These are phyloP conservation scores for Galaxias olidus DNA, from an alignment of 2,797 vertebrate genomes.

Conservation along the genomic window DNA sequence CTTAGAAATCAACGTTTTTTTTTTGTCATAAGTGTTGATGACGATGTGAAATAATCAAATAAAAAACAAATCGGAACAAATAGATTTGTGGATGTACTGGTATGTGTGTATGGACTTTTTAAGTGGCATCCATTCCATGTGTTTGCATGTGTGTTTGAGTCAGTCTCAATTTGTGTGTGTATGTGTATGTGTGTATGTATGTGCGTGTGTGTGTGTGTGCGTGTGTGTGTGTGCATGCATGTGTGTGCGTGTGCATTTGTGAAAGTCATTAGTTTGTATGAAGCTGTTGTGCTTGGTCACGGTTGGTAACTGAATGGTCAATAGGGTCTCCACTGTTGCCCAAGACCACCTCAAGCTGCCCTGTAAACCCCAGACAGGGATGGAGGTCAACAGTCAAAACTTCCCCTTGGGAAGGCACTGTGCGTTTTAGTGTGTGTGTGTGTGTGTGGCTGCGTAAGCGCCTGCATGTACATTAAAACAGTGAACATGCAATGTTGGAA, in stretches of 20 bases:
- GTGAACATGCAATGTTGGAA: too few relatives aligned
- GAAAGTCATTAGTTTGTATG: not conserved
- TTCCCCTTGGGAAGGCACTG: conserved; percentile 19
- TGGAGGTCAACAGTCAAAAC: conserved; percentile 30
- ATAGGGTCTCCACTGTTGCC: conserved; percentile 1
- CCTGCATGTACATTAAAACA: not conserved
- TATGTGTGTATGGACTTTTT: not conserved
- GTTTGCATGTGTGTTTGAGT: not conserved
- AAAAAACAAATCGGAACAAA: not conserved
- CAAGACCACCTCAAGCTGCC: conserved; percentile 2
- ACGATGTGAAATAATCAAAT: not conserved
- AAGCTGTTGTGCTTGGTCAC: conserved; percentile 11
- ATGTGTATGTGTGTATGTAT: not conserved
- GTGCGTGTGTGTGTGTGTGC: conserved; percentile 9
- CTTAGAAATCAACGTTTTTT: too few relatives aligned
- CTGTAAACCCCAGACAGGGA: conserved; percentile 25
- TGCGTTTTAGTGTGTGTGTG: conserved; percentile 2
- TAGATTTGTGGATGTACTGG: not conserved
- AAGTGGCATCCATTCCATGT: not conserved
- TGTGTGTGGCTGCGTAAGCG: too few relatives aligned
- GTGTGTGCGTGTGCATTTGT: not conserved
- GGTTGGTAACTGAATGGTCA: conserved; percentile 6
- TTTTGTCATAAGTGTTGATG: not conserved
- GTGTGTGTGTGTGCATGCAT: conserved; percentile 2
- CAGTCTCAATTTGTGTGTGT: not conserved